These are phyloP conservation scores for Endotricha flammealis DNA, from an alignment of 2,888 invertebrate genomes.

Conservation along the genomic window DNA sequence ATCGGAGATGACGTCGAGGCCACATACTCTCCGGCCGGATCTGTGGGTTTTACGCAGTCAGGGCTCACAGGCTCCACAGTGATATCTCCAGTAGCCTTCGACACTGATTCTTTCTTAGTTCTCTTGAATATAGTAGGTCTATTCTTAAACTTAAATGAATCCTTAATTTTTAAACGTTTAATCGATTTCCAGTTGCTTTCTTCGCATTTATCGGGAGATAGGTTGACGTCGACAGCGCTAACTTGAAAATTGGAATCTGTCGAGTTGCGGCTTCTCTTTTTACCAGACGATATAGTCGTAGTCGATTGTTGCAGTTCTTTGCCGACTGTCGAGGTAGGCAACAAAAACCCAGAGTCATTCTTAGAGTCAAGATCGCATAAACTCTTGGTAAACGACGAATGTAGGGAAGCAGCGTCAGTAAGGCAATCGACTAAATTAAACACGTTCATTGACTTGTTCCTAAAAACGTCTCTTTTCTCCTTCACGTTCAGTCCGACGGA, in stretches of 20 bases:
- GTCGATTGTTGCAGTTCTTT: conserved; percentile 65
- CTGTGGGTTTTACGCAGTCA: conserved; percentile 61
- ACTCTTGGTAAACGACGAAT: conserved; percentile 68
- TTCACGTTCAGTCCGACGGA: conserved; percentile 44
- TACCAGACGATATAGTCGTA: conserved; percentile 68
- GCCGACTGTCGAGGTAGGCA: conserved; percentile 49
- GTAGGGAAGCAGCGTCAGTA: conserved; percentile 60
- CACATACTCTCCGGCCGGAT: conserved; percentile 62
- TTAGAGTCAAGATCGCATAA: conserved; percentile 67
- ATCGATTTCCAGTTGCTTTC: conserved; percentile 74
- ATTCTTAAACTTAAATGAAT: conserved; percentile 73
- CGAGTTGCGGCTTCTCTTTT: conserved; percentile 70
- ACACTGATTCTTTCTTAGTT: conserved; percentile 61
- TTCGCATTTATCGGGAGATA: conserved; percentile 66
- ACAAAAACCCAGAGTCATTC: conserved; percentile 54
- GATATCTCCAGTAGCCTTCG: conserved; percentile 61
- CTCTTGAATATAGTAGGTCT: conserved; percentile 69
- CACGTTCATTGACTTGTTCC: conserved; percentile 70
- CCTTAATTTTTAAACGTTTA: conserved; percentile 71
- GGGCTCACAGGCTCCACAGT: conserved; percentile 64
- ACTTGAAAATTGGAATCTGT: conserved; percentile 70
- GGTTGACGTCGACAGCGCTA: conserved; percentile 53
- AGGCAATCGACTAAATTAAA: conserved; percentile 70
- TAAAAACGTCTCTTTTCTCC: conserved; percentile 70
- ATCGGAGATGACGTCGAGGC: conserved; percentile 71